Conservation (phyloP, 2,888 invertebrate genomes). For the Pherbina coryleti region DNA sequence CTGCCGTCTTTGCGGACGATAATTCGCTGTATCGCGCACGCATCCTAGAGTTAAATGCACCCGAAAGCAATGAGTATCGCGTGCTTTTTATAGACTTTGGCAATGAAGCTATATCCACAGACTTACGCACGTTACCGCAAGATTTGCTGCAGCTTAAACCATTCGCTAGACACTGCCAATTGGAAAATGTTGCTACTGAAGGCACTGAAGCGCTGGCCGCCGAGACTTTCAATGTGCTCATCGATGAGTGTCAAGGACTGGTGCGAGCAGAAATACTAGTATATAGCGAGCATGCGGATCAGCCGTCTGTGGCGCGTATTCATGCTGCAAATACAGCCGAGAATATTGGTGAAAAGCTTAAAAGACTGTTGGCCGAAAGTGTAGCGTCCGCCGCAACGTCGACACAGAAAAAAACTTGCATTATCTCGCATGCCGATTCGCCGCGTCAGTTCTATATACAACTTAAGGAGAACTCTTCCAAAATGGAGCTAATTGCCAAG, state of each 20-base stretch:
- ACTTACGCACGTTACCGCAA: constrained; percentile 74
- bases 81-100: constrained; percentile 82
- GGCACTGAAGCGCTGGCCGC: constrained; percentile 45
- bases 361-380: constrained; percentile 53
- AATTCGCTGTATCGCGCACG: constrained; percentile 91
- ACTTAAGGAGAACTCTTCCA: constrained; percentile 70
- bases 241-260: constrained; percentile 59
- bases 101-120: constrained; percentile 73
- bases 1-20: constrained; percentile 84
- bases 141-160: constrained; percentile 73
- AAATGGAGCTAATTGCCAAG: constrained; percentile 59
- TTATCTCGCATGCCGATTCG: constrained; percentile 77
- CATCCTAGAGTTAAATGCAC: constrained; percentile 74
- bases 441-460: constrained; percentile 81
- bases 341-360: constrained; percentile 60
- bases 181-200: constrained; percentile 68
- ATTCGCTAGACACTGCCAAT: constrained; percentile 74
- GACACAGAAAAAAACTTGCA: constrained; percentile 70
- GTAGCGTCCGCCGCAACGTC: background rate
- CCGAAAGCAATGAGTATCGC: constrained; percentile 76
- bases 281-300: constrained; percentile 29
- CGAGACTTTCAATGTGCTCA: constrained; percentile 58
- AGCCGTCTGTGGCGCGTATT: constrained; percentile 58
- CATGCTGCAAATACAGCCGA: constrained; percentile 55
- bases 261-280: constrained; percentile 60